Percentiles rank a stretch among this genome's conserved stretches.
Evolutionary conservation across 2,888 invertebrate genomes (phyloP).

Genomic region (Drosophila percnosoma): DNA sequence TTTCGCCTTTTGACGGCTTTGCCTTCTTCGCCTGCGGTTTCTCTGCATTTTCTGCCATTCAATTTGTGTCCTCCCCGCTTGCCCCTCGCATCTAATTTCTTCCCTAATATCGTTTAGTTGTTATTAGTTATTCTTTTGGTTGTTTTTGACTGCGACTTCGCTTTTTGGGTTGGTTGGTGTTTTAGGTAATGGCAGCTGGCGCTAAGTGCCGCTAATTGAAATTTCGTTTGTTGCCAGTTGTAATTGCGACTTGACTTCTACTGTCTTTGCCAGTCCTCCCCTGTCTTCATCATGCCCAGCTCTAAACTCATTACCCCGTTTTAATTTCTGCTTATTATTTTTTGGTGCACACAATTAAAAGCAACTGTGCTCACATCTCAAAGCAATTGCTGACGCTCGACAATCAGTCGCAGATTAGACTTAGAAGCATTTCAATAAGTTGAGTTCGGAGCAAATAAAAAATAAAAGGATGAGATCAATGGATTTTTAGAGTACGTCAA

Average conservation of each 20-base stretch:
- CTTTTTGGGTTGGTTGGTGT: slow-evolving; percentile 37
- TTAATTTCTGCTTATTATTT: slow-evolving; percentile 55
- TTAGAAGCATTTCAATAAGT: slow-evolving; percentile 1
- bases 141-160: slow-evolving; percentile 14
- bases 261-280: slow-evolving; percentile 24
- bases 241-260: slow-evolving; percentile 63
- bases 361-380: slow-evolving; percentile 59
- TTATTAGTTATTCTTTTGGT: slow-evolving; percentile 64
- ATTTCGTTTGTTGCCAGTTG: slow-evolving; percentile 71
- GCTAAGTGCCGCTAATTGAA: slow-evolving; percentile 81
- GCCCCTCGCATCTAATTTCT: slow-evolving; percentile 54
- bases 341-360: slow-evolving; percentile 58
- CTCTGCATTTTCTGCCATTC: slow-evolving; percentile 44
- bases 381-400: slow-evolving; percentile 2
- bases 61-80: slow-evolving; percentile 32
- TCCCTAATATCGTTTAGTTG: slow-evolving; percentile 74
- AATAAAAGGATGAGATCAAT: neutral
- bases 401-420: slow-evolving; percentile 13
- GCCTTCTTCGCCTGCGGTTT: slow-evolving; percentile 30
- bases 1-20: slow-evolving; percentile 46
- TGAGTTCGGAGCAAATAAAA: no score
- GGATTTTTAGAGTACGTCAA: neutral
- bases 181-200: slow-evolving; percentile 68
- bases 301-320: slow-evolving; percentile 39
- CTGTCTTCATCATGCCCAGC: slow-evolving; percentile 11